Evolutionary conservation across 23 tunicate species (phyloP).

Genomic region (Trididemnum nubilum): DNA sequence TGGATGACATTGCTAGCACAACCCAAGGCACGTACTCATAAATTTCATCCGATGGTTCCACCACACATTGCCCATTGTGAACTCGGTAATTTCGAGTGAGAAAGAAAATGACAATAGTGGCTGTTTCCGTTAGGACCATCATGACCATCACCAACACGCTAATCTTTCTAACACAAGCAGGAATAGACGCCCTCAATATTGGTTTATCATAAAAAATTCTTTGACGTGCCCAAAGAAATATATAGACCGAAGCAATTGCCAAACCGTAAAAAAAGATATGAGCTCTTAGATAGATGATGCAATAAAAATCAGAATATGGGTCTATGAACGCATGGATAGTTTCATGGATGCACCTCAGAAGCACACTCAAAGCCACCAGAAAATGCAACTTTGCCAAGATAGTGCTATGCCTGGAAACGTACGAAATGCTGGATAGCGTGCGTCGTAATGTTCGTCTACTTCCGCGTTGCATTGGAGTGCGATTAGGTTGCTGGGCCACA

Average conservation of each 20-base stretch:
- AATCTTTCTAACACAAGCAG: neutral
- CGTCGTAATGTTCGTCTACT: no score
- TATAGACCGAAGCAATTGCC: constrained; percentile 16
- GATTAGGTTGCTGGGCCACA: no score
- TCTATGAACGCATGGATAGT: constrained; percentile 1
- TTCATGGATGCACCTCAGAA: neutral
- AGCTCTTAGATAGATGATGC: constrained; percentile 5
- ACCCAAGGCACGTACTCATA: neutral
- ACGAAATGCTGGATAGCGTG: no score
- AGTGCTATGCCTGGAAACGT: no score
- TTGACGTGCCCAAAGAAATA: constrained; percentile 33
- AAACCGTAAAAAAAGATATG: constrained; percentile 14
- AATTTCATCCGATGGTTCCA: neutral
- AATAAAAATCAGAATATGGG: neutral
- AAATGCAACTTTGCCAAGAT: neutral
- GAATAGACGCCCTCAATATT: neutral
- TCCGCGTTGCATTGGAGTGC: no score
- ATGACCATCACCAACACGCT: neutral
- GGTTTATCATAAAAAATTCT: constrained; percentile 28
- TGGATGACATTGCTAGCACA: neutral
- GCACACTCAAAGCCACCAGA: neutral
- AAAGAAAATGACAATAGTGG: neutral
- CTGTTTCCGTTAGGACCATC: neutral
- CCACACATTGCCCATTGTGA: neutral
- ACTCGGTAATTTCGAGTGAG: neutral